A percentile compares a stretch with the other conserved stretches of the same genome.
phyloP scores from a whole-genome alignment of 2,888 invertebrate species.

The Meandrusa payeni region DNA sequence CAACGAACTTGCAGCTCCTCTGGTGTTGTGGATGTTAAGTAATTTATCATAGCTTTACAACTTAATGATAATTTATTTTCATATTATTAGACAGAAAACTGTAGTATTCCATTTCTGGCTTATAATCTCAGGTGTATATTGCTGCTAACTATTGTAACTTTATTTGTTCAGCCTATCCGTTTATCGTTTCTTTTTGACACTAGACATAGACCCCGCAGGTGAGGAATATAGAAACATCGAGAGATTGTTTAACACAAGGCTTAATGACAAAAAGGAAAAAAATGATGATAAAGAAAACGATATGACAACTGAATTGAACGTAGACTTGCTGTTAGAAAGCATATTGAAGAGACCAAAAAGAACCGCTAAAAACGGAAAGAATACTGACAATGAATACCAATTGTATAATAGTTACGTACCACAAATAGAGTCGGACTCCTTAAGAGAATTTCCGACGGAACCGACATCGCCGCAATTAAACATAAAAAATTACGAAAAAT shows the following conservation, averaged over 20 bases:
- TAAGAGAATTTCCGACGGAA: neutral
- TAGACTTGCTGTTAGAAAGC: conserved; percentile 5
- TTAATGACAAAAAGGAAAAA: conserved; percentile 5
- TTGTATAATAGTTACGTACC: conserved; percentile 16
- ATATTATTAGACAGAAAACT: no score
- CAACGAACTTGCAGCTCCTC: no score
- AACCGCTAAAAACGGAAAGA: neutral
- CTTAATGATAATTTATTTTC: no score
- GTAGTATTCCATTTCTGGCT: no score
- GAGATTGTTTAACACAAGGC: conserved; percentile 4
- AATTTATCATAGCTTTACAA: no score
- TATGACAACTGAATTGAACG: neutral
- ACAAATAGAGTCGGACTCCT: conserved; percentile 1
- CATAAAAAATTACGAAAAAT: conserved; percentile 12
- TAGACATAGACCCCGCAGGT: no score
- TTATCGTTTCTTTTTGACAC: no score
- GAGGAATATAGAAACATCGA: no score
- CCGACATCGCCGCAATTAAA: neutral
- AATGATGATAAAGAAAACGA: conserved; percentile 1
- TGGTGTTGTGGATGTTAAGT: no score
- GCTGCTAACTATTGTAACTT: no score
- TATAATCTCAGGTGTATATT: no score
- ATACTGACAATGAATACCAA: conserved; percentile 1
- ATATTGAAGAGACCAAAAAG: conserved; percentile 3
- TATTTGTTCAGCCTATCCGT: no score